These are phyloP conservation scores for Acronicta aceris DNA, from an alignment of 2,888 invertebrate genomes.

Conservation along the genomic window DNA sequence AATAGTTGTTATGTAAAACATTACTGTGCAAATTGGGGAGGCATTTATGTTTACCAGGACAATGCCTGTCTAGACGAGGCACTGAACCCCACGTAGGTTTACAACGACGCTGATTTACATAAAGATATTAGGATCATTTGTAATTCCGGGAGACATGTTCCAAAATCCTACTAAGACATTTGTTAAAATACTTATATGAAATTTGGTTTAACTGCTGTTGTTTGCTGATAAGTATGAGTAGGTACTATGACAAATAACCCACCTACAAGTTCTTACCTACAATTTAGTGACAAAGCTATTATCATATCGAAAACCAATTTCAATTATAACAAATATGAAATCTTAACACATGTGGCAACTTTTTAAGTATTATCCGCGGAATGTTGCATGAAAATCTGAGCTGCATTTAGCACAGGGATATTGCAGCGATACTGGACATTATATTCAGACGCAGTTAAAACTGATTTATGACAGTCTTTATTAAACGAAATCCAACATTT, in stretches of 20 bases:
- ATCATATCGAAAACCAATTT: too few species aligned
- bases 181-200: constrained; percentile 6
- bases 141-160: constrained; percentile 29
- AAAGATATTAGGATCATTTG: constrained; percentile 39
- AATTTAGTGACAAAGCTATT: too few species aligned
- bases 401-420: constrained; percentile 61
- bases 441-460: constrained; percentile 58
- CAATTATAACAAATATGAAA: constrained; percentile 14
- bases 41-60: constrained; percentile 48
- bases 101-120: constrained; percentile 56
- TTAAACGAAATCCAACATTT: constrained; percentile 43
- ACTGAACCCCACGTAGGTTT: constrained; percentile 39
- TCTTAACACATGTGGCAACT: constrained; percentile 13
- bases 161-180: constrained; percentile 20
- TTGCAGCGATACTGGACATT: constrained; percentile 63
- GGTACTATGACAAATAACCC: too few species aligned
- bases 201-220: background rate
- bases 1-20: constrained; percentile 27
- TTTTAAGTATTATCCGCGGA: constrained; percentile 34
- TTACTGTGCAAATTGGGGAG: constrained; percentile 38
- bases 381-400: constrained; percentile 46
- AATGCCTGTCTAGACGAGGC: constrained; percentile 62
- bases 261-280: too few species aligned
- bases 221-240: too few species aligned
- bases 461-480: constrained; percentile 56